These are phyloP conservation scores for Trachelus stipa DNA, from an alignment of 2,888 invertebrate species.

Conservation along the genomic window DNA sequence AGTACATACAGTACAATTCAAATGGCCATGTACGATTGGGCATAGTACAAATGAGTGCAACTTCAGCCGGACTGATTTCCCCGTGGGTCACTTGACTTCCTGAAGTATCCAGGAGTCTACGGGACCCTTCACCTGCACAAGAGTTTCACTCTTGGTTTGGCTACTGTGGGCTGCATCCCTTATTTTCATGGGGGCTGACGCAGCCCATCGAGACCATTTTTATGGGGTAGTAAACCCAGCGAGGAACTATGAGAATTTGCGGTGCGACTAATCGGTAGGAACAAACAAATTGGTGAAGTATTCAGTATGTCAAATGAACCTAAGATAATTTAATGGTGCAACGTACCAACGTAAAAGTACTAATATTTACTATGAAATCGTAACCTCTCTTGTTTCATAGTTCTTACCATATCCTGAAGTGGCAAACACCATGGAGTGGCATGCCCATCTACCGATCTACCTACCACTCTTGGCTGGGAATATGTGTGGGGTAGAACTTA, in stretches of 20 bases:
- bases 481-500: not conserved
- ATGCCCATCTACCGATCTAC: not conserved
- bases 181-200: not conserved
- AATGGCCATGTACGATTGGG: not conserved
- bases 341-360: not conserved
- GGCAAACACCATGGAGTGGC: not conserved
- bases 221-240: not conserved
- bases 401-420: not conserved
- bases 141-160: not conserved
- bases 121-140: not conserved
- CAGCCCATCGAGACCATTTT: not conserved
- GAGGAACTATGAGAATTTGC: not conserved
- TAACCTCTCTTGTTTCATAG: not conserved
- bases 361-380: not conserved
- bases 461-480: not conserved
- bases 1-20: not conserved
- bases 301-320: not conserved
- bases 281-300: not conserved
- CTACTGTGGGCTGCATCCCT: not conserved
- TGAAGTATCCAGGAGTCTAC: not conserved
- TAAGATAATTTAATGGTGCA: not conserved
- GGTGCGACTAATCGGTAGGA: not conserved
- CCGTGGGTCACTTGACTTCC: constrained; percentile 25
- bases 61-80: constrained; percentile 22
- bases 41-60: constrained; percentile 22